Evolutionary conservation across 2,797 vertebrate genomes (phyloP).

Genomic region (Gila robusta): DNA sequence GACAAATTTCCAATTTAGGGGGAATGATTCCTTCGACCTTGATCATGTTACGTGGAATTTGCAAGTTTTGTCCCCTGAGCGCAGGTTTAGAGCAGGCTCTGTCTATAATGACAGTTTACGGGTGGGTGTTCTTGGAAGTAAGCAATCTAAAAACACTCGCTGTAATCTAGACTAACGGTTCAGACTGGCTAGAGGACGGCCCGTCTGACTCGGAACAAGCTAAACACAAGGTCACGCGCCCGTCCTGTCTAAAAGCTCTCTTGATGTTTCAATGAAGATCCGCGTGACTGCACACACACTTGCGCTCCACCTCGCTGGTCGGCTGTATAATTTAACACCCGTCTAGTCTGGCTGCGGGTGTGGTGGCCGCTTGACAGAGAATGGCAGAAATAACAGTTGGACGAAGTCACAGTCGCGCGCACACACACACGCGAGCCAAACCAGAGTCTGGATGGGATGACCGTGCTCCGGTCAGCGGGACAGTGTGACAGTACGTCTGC

Average conservation of each 20-base stretch:
- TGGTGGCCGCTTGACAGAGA: constrained; percentile 68
- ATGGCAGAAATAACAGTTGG: constrained; percentile 78
- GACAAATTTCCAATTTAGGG: background rate
- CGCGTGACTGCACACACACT: background rate
- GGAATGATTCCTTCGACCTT: background rate
- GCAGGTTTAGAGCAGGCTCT: background rate
- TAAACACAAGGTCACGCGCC: constrained; percentile 21
- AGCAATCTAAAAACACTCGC: constrained; percentile 32
- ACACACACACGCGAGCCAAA: constrained; percentile 73
- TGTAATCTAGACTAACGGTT: constrained; percentile 47
- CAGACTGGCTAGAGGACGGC: constrained; percentile 47
- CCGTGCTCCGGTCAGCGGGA: constrained; percentile 49
- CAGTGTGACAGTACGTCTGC: constrained; percentile 18
- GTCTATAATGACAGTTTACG: constrained; percentile 6
- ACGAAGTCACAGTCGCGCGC: constrained; percentile 65
- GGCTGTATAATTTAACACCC: constrained; percentile 66
- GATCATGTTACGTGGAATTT: background rate
- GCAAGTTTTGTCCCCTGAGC: background rate
- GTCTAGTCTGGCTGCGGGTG: constrained; percentile 71
- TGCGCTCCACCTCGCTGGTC: constrained; percentile 17
- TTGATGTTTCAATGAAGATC: constrained; percentile 7
- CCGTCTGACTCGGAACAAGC: constrained; percentile 55
- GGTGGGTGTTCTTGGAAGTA: constrained; percentile 50
- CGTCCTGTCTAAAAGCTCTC: constrained; percentile 29
- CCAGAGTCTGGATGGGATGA: constrained; percentile 74